These are phyloP conservation scores for Pentamera pediparva DNA, from an alignment of 53 echinoderm and acorn worm genomes.

Conservation along the genomic window DNA sequence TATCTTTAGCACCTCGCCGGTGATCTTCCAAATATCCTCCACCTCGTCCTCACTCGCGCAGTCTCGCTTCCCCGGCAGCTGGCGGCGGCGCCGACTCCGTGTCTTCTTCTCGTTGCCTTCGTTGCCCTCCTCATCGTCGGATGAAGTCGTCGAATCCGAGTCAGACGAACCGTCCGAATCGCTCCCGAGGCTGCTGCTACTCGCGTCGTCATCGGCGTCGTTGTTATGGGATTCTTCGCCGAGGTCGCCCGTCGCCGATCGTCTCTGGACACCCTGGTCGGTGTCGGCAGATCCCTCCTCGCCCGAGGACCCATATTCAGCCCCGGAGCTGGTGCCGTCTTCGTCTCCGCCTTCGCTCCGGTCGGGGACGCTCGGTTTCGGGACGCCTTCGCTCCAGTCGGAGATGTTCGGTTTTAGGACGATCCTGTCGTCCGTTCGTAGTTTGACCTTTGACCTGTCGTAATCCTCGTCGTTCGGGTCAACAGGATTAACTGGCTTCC, in stretches of 20 bases:
- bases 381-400: background rate
- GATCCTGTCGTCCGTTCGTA: background rate
- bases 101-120: background rate
- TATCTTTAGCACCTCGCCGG: conserved; percentile 5
- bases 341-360: background rate
- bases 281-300: background rate
- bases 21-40: conserved; percentile 14
- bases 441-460: conserved; percentile 19
- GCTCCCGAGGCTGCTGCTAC: too few relatives aligned
- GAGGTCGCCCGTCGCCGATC: too few relatives aligned
- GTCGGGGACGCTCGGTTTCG: too few relatives aligned
- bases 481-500: conserved; percentile 10
- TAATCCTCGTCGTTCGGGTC: conserved; percentile 2
- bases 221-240: too few relatives aligned
- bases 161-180: background rate
- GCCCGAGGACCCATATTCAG: background rate
- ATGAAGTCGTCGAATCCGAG: background rate
- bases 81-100: background rate
- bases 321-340: background rate
- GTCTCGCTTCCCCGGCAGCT: background rate
- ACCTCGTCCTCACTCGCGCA: conserved; percentile 26
- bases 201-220: too few relatives aligned
- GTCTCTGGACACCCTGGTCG: too few relatives aligned
- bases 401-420: conserved; percentile 2
- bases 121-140: background rate